These are phyloP conservation scores for Anseranas semipalmata DNA, from an alignment of 2,113 vertebrate species.

Conservation along the genomic window DNA sequence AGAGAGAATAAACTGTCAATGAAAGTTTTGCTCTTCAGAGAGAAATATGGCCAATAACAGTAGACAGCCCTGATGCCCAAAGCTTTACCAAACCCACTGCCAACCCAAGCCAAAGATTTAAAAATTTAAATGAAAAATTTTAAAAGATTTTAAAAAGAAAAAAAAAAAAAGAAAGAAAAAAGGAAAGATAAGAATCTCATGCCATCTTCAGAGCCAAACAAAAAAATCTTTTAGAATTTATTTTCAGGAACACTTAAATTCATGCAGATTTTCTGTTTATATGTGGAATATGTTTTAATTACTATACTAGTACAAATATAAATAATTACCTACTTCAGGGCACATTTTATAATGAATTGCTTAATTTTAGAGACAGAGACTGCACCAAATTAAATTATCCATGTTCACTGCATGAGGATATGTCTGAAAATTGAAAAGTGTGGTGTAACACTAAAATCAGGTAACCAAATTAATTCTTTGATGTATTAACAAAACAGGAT, in stretches of 20 bases:
- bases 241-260: neutral
- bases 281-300: neutral
- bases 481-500: neutral
- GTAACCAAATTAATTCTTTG: neutral
- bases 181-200: neutral
- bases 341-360: neutral
- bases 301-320: neutral
- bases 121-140: too few species aligned
- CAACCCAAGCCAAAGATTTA: too few species aligned
- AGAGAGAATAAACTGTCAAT: neutral
- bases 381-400: neutral
- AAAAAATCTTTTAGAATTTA: neutral
- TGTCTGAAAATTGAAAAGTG: neutral
- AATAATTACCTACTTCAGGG: neutral
- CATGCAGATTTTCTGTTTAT: neutral
- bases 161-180: neutral
- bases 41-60: neutral
- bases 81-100: neutral
- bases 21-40: neutral
- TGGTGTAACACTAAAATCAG: neutral
- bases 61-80: neutral
- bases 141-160: neutral
- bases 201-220: neutral
- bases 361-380: neutral
- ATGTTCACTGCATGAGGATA: neutral